Evolutionary conservation across 1,140 invertebrate genomes (phyloP).

Genomic region (Macrobrachium rosenbergii): DNA sequence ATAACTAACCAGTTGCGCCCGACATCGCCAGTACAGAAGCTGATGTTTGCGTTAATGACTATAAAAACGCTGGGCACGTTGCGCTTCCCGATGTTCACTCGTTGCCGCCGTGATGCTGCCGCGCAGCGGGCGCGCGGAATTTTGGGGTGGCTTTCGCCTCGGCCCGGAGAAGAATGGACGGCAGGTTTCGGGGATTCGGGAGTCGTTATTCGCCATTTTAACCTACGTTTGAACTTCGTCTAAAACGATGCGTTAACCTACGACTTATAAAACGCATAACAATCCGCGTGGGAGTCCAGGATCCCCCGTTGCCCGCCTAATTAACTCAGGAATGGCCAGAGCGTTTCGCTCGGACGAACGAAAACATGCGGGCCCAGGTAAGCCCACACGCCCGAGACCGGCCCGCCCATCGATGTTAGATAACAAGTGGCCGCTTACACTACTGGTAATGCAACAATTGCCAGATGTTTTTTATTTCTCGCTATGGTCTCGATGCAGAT

Average conservation of each 20-base stretch:
- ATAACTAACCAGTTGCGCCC: constrained; percentile 34
- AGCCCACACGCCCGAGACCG: constrained; percentile 36
- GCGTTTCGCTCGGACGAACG: neutral
- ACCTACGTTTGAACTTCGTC: no score
- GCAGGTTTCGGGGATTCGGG: no score
- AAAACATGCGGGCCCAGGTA: neutral
- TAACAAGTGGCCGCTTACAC: constrained; percentile 50
- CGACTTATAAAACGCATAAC: no score
- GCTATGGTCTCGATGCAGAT: neutral
- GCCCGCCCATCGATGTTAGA: constrained; percentile 59
- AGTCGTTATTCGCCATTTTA: no score
- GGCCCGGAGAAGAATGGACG: neutral
- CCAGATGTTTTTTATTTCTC: constrained; percentile 17
- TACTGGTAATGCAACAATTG: constrained; percentile 37
- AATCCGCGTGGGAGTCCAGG: no score
- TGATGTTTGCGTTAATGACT: constrained; percentile 57
- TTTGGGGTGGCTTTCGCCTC: neutral
- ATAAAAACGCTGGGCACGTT: constrained; percentile 45
- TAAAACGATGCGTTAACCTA: no score
- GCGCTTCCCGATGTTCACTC: constrained; percentile 47
- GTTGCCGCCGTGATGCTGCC: constrained; percentile 24
- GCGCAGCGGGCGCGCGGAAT: neutral
- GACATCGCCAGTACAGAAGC: constrained; percentile 48
- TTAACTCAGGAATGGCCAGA: neutral
- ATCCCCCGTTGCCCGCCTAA: no score